Evolutionary conservation across 2,797 vertebrate genomes (phyloP).

Genomic region (Parambassis ranga): DNA sequence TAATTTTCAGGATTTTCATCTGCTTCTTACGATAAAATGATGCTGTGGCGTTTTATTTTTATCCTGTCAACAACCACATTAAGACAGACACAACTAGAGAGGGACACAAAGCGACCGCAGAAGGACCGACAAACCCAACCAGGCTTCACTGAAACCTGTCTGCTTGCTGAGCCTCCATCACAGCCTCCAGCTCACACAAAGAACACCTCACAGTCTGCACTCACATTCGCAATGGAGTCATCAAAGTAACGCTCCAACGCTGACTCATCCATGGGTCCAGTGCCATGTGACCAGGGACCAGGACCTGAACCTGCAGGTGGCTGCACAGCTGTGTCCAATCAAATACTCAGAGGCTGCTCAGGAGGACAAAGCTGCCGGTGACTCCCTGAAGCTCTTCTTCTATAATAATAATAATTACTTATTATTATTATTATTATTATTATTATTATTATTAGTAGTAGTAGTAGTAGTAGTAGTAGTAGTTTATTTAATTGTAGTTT

Average conservation of each 20-base stretch:
- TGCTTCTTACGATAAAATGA: too few species aligned
- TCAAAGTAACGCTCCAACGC: conserved; percentile 86
- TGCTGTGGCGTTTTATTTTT: too few species aligned
- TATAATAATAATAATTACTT: not conserved
- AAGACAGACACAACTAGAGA: too few species aligned
- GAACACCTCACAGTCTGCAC: too few species aligned
- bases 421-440: not conserved
- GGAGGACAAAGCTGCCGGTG: not conserved
- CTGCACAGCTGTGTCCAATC: conserved; percentile 49
- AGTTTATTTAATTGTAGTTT: too few species aligned
- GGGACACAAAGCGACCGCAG: too few species aligned
- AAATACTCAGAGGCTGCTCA: not conserved
- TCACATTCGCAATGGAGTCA: conserved; percentile 80
- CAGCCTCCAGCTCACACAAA: too few species aligned
- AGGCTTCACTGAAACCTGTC: too few species aligned
- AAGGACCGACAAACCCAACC: too few species aligned
- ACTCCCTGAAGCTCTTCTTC: not conserved
- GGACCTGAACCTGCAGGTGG: not conserved
- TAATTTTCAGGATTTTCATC: not conserved
- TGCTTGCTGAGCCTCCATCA: too few species aligned
- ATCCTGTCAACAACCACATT: too few species aligned
- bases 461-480: too few species aligned
- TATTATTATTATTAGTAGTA: not conserved
- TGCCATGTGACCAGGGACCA: not conserved
- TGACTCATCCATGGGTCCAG: conserved; percentile 74